These are phyloP conservation scores for Notarius lentiginosus DNA, from an alignment of 2,113 vertebrate species.

Conservation along the genomic window DNA sequence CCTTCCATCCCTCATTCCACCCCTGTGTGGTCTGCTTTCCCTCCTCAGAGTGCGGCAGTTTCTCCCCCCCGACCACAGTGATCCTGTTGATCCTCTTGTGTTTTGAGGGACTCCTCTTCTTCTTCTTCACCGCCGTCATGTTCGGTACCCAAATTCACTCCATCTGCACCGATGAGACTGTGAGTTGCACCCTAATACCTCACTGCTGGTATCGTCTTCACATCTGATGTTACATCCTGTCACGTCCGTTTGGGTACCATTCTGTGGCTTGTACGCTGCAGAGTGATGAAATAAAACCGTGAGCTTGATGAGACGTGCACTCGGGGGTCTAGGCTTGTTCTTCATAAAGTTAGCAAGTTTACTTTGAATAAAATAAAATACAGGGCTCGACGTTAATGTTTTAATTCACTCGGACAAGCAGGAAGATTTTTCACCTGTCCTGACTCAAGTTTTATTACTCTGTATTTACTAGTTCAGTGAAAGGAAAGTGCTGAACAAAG, in stretches of 20 bases:
- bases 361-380: neutral
- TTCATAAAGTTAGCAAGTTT: neutral
- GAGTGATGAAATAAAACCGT: neutral
- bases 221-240: neutral
- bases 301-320: too few species aligned
- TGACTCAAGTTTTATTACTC: too few species aligned
- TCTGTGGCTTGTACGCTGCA: neutral
- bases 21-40: neutral
- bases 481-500: too few species aligned
- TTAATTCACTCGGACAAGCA: too few species aligned
- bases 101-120: conserved; percentile 94
- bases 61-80: conserved; percentile 92
- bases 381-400: too few species aligned
- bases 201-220: neutral
- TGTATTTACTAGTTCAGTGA: too few species aligned
- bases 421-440: too few species aligned
- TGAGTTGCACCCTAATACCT: conserved; percentile 66
- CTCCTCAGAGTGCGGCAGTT: conserved; percentile 89
- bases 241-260: neutral
- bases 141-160: conserved; percentile 98
- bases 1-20: neutral
- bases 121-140: conserved; percentile 97
- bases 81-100: conserved; percentile 95
- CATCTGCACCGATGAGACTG: conserved; percentile 96
- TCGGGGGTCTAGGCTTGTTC: neutral